Percentiles rank a stretch among this genome's conserved stretches.
phyloP scores from a whole-genome alignment of 2,888 invertebrate genomes.

The Acanthosepion lycidas region DNA sequence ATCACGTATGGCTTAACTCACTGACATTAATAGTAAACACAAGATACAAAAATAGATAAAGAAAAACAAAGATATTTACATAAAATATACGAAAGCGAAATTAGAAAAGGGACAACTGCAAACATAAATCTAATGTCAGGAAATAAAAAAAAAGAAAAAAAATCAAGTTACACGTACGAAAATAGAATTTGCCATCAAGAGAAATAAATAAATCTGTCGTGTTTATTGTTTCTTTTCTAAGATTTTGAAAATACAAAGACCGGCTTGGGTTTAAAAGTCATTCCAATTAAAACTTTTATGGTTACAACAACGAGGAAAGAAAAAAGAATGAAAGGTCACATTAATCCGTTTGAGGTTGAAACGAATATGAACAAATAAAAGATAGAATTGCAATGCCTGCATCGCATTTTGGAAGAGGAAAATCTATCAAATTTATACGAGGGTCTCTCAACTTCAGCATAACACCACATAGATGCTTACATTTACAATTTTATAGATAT shows the following conservation, averaged over 20 bases:
- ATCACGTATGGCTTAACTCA: no score
- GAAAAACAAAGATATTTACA: no score
- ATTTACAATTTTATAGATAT: background rate
- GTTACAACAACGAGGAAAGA: background rate
- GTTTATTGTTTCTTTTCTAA: no score
- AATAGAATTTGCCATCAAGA: background rate
- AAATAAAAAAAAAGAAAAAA: no score
- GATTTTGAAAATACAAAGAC: background rate
- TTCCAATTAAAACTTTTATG: background rate
- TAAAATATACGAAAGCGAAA: no score
- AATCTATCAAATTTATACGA: background rate
- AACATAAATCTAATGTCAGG: no score
- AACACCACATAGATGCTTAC: background rate
- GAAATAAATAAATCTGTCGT: background rate
- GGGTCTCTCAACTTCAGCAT: fast-evolving
- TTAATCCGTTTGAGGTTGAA: constrained; percentile 2
- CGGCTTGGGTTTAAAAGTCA: background rate
- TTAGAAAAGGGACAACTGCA: no score
- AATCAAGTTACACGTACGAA: background rate
- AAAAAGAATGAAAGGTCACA: background rate
- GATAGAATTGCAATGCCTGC: background rate
- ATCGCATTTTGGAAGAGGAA: background rate
- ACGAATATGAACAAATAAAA: background rate
- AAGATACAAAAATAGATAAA: no score
- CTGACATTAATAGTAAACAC: no score